phyloP scores from a whole-genome alignment of 2,888 invertebrate genomes.

The Xestobium rufovillosum region DNA sequence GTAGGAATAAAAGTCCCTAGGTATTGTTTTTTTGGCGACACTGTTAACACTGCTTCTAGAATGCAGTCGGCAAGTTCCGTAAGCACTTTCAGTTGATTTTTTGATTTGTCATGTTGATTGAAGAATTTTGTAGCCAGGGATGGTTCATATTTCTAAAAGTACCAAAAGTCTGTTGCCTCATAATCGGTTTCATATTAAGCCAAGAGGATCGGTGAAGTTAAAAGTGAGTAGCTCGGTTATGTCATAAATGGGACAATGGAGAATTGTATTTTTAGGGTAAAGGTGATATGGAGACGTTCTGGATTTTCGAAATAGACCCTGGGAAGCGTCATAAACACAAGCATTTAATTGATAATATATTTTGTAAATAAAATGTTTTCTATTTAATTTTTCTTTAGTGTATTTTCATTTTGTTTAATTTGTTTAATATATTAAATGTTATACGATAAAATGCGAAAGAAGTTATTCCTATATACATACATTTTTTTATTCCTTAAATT shows the following conservation, averaged over 20 bases:
- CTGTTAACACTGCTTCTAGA: slow-evolving; percentile 81
- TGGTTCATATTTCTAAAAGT: slow-evolving; percentile 66
- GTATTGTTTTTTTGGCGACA: slow-evolving; percentile 83
- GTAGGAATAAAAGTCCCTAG: slow-evolving; percentile 75
- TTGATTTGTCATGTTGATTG: not conserved
- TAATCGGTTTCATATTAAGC: slow-evolving; percentile 57
- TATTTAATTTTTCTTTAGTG: slow-evolving; percentile 1
- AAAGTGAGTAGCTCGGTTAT: slow-evolving; percentile 53
- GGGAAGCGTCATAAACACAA: not conserved
- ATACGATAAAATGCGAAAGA: too few relatives aligned
- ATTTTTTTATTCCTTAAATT: too few relatives aligned
- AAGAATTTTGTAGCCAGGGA: slow-evolving; percentile 48
- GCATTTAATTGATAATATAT: not conserved
- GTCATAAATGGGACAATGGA: slow-evolving; percentile 8
- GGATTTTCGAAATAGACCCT: slow-evolving; percentile 46
- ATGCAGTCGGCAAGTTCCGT: slow-evolving; percentile 68
- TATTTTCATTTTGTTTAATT: too few relatives aligned
- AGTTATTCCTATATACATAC: too few relatives aligned
- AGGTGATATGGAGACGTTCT: slow-evolving; percentile 59
- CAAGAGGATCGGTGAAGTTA: slow-evolving; percentile 65
- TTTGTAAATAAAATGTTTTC: slow-evolving; percentile 1
- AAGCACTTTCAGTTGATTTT: slow-evolving; percentile 22
- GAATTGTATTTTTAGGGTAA: slow-evolving; percentile 57
- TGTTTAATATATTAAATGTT: too few relatives aligned
- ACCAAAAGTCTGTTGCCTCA: slow-evolving; percentile 60